phyloP scores from a whole-genome alignment of 2,113 vertebrate genomes.

The Trogon melanurus region DNA sequence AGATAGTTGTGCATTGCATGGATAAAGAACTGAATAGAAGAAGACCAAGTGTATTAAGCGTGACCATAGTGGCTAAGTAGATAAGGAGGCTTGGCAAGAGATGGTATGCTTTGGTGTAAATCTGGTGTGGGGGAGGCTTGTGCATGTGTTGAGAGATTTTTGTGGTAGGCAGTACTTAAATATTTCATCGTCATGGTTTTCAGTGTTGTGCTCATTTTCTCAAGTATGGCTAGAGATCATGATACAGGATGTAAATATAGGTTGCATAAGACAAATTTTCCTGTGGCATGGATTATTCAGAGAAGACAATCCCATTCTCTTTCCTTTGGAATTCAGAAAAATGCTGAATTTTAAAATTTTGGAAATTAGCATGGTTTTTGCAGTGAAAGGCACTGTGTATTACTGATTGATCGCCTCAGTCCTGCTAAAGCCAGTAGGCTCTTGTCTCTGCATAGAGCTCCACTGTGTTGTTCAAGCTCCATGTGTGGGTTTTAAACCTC shows the following conservation, averaged over 20 bases:
- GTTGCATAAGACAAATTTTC: not conserved
- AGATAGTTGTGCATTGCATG: not conserved
- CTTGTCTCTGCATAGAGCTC: not conserved
- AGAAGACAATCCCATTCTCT: not conserved
- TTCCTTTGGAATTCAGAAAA: not conserved
- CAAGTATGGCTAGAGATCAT: not conserved
- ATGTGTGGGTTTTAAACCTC: constrained; percentile 36
- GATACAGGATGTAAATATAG: not conserved
- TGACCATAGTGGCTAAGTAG: not conserved
- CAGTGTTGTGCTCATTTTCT: not conserved
- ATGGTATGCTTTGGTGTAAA: not conserved
- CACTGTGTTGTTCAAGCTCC: not conserved
- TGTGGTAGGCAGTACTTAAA: not conserved
- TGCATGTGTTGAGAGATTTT: not conserved
- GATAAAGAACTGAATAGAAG: not conserved
- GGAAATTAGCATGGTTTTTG: not conserved
- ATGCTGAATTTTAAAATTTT: not conserved
- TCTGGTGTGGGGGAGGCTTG: not conserved
- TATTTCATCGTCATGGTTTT: not conserved
- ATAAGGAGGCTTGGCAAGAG: not conserved
- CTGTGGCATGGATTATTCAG: not conserved
- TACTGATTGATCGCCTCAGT: not conserved
- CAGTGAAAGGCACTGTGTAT: not conserved
- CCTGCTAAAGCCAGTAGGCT: not conserved
- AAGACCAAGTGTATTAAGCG: not conserved